Base-by-base conservation (phyloP, 2,113 vertebrate species). In the Coptodon rendalli region DNA sequence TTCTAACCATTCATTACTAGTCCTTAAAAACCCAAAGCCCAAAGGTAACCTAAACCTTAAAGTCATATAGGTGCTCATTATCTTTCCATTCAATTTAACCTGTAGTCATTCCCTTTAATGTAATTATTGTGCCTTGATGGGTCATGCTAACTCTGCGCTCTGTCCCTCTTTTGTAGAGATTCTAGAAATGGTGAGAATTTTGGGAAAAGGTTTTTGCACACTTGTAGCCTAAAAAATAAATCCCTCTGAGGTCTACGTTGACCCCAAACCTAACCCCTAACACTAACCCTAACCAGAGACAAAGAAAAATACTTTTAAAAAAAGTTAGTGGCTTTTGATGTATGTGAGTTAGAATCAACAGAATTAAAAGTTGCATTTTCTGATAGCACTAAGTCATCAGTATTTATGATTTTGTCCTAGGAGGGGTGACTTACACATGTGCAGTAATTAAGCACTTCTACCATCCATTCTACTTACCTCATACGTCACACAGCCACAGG, bases 31-130 rank as follows among this genome's bases (percentile, higher is more conserved):
- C 82, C 66, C 89, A 90, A 94, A 92, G 87, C 80, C 66, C 89
- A 91, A 94, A 92, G 87, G 87, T 68, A 93, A 91, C 86, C 50
- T 34, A 81, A 85, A 56, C 84, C 88, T 90, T 84, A 90, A 88
- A 91, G 59, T 63, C 50, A 82, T n/a, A 68, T n/a, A 71, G 53
- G 17, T 63, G 83, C 88, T 85, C 56, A n/a, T 27, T 43, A 66
- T 56, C n/a, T 83, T 27, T 66, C 16, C 27, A 27, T 66, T 66
- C 80, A 3, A 68, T 80, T 68, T 56, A 11, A 14, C 10, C 56
- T 40, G 86, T 4, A 17, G 29, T 52, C 9, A 22, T 34, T 87
- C 34, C n/a, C 12, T 4, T 34, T 63, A 31, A 73, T 73, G 50
- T 48, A 31, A 22, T 56, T 22, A 56, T 45, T 40, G 38, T 45